Conservation (phyloP, 1,140 invertebrate genomes). For the Metaphire vulgaris region DNA sequence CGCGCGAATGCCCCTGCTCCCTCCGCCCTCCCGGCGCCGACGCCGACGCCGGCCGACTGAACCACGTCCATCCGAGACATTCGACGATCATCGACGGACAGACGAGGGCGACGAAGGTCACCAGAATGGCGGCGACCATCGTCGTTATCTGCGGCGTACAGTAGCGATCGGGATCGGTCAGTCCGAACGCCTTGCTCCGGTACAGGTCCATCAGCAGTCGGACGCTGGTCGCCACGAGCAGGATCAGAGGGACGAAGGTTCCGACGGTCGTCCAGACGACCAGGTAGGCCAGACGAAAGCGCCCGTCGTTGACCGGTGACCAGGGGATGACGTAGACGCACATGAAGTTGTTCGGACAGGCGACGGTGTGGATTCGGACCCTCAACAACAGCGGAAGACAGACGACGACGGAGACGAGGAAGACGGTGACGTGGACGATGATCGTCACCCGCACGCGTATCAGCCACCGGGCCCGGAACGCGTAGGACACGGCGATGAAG, state of each 20-base stretch:
- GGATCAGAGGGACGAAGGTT: constrained; percentile 14
- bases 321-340: not conserved
- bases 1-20: not conserved
- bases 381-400: constrained; percentile 3
- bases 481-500: not conserved
- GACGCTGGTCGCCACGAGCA: constrained; percentile 24
- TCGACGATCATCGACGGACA: constrained; percentile 26
- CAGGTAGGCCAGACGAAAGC: constrained; percentile 1
- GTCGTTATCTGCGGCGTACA: constrained; percentile 14
- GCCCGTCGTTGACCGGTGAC: not conserved
- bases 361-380: not conserved
- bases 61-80: not conserved
- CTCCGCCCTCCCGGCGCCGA: too few relatives aligned
- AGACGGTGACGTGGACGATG: not conserved
- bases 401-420: constrained; percentile 7
- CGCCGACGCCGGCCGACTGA: too few relatives aligned
- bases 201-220: constrained; percentile 19
- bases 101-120: constrained; percentile 25
- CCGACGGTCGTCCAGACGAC: constrained; percentile 23
- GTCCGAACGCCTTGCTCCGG: not conserved
- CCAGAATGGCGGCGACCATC: constrained; percentile 18
- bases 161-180: constrained; percentile 3
- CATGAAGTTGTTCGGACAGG: not conserved
- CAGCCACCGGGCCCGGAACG: not conserved
- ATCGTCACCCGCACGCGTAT: not conserved